Conservation (phyloP, 2,797 vertebrate species). For the Podargus strigoides region DNA sequence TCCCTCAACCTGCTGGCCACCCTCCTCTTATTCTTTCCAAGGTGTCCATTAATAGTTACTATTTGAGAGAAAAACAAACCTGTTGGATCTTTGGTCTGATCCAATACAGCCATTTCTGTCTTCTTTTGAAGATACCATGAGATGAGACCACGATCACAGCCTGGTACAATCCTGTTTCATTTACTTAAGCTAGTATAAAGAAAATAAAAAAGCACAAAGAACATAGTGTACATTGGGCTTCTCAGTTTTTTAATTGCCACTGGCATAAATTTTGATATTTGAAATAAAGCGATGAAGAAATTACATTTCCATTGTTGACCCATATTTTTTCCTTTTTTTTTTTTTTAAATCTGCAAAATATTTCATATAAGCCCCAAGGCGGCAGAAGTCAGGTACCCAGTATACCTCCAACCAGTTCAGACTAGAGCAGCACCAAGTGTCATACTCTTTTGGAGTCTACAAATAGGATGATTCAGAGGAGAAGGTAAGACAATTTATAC, state of each 20-base stretch:
- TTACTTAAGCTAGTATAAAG: not conserved
- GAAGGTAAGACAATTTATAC: not conserved
- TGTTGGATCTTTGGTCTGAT: not conserved
- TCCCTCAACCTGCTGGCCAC: too few species aligned
- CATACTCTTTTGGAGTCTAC: not conserved
- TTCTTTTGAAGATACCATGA: not conserved
- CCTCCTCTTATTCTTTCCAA: not conserved
- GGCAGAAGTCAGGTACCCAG: not conserved
- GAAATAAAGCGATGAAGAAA: not conserved
- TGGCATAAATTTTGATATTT: not conserved
- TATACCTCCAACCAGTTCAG: not conserved
- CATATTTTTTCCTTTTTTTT: not conserved
- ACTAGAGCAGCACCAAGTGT: not conserved
- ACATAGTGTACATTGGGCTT: not conserved
- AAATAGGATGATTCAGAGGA: not conserved
- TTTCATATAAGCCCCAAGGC: not conserved
- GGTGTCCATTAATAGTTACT: not conserved
- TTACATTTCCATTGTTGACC: not conserved
- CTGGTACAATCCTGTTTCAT: not conserved
- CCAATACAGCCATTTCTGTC: not conserved
- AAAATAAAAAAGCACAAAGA: not conserved
- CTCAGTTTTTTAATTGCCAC: not conserved
- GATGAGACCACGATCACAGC: not conserved
- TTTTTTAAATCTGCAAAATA: not conserved
- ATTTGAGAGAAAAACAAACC: not conserved